Conservation (phyloP, 2,797 vertebrate species). For the Squalus acanthias region DNA sequence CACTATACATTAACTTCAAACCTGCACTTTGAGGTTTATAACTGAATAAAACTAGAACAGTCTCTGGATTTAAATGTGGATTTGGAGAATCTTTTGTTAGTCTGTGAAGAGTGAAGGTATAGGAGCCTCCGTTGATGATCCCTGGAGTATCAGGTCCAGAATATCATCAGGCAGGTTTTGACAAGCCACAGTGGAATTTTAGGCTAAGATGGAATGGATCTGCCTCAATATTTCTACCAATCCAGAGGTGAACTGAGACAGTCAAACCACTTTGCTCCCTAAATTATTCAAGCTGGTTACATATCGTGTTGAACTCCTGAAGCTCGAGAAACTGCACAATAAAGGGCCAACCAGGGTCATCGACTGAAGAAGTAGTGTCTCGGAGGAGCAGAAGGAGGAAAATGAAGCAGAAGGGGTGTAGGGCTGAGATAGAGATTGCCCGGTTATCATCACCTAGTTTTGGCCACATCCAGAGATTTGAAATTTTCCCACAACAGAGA, state of each 20-base stretch:
- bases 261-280: constrained; percentile 31
- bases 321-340: neutral
- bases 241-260: constrained; percentile 3
- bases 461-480: neutral
- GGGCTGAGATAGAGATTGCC: neutral
- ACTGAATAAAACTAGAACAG: neutral
- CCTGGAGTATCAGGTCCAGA: neutral
- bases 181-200: constrained; percentile 27
- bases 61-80: neutral
- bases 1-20: neutral
- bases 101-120: neutral
- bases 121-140: neutral
- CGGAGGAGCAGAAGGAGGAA: neutral
- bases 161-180: constrained; percentile 32
- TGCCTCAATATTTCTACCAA: constrained; percentile 36
- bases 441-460: neutral
- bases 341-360: neutral
- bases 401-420: neutral
- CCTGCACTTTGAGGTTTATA: constrained; percentile 1
- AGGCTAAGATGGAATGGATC: constrained; percentile 31
- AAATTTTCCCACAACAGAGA: neutral
- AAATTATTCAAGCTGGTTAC: constrained; percentile 29
- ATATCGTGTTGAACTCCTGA: constrained; percentile 9
- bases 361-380: neutral
- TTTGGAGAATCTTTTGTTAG: constrained; percentile 8